A percentile compares a stretch with the other conserved stretches of the same genome.
Evolutionary conservation across 2,888 invertebrate species (phyloP).

Genomic region (Agapostemon virescens): DNA sequence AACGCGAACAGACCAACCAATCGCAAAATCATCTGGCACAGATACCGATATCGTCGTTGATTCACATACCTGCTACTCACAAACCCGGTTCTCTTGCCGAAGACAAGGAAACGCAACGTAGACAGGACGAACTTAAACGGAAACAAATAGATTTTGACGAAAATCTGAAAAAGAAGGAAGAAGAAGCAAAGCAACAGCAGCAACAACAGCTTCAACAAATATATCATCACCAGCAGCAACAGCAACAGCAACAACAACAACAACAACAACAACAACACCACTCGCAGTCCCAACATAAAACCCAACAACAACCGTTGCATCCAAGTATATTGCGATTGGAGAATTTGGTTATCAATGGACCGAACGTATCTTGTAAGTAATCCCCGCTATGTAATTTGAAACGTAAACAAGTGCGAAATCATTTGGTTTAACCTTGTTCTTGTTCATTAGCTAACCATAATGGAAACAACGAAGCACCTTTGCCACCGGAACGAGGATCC

Average conservation of each 20-base stretch:
- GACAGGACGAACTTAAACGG: constrained; percentile 83
- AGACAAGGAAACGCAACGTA: constrained; percentile 80
- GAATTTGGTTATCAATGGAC: constrained; percentile 78
- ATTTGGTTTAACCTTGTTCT: neutral
- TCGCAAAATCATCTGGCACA: constrained; percentile 55
- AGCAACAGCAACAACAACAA: constrained; percentile 68
- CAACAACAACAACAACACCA: constrained; percentile 70
- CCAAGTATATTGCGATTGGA: constrained; percentile 78
- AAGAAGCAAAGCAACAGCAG: constrained; percentile 80
- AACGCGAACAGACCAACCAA: constrained; percentile 45
- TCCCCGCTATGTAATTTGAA: neutral
- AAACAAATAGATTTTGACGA: constrained; percentile 83
- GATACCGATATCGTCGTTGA: constrained; percentile 56
- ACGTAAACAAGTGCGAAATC: neutral
- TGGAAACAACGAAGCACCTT: constrained; percentile 81
- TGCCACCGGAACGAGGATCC: constrained; percentile 93
- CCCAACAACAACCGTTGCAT: constrained; percentile 71
- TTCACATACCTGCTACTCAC: constrained; percentile 68
- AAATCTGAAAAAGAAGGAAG: constrained; percentile 81
- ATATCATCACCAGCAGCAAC: constrained; percentile 73
- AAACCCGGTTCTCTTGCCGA: constrained; percentile 72
- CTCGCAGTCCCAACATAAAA: constrained; percentile 68
- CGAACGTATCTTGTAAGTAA: constrained; percentile 73
- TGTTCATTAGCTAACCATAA: constrained; percentile 72
- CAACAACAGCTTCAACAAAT: constrained; percentile 61